Base-by-base conservation (phyloP, 1,140 invertebrate genomes). In the Habropoda laboriosa region DNA sequence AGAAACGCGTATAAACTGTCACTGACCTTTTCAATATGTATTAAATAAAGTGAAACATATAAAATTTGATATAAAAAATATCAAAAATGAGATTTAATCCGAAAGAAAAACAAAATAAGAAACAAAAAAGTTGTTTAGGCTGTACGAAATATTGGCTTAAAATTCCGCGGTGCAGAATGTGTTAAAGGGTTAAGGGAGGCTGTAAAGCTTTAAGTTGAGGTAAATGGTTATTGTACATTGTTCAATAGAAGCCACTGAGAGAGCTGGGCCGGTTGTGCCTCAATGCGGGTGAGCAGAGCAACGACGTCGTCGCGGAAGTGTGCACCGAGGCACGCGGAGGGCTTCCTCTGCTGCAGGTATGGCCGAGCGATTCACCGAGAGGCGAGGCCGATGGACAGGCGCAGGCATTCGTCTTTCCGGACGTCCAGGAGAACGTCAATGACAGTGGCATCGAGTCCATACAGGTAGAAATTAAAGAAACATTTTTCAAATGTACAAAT, bases 371-470 rank as follows among this genome's bases (percentile, higher is more conserved):
- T 83, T 96, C 95, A 7, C 95, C 95, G 21, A 92, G 95, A 71
- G 95, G 95, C 79, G 95, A 96, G 85, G 94, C 94, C 13, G 95
- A 96, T 71, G 95, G 95, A 27, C 95, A 96, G 86, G 94, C 94
- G 8, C 94, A 95, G 85, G 95, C 94, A 71, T 96, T 96, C 86
- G 92, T 96, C 27, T 96, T 96, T 81, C 93, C 90, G 86, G 92
- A 91, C 72, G 90, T 85, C 74, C 90, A 89, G 67, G 92, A 91
- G 73, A 91, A 86, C 77, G 87, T 92, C 80, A 90, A 90, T 79
- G 89, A 93, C 81, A 90, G 91, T 77, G 95, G 95, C 58, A 96
- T 96, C 86, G 95, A 96, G 66, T 96, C 95, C n/a, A 94, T 95
- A 64, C 95, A 95, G 93, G 94, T 95, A 89, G 21, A 49, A 3